These are phyloP conservation scores for Hippocampus guttulatus DNA, from an alignment of 2,113 vertebrate genomes.

Conservation along the genomic window DNA sequence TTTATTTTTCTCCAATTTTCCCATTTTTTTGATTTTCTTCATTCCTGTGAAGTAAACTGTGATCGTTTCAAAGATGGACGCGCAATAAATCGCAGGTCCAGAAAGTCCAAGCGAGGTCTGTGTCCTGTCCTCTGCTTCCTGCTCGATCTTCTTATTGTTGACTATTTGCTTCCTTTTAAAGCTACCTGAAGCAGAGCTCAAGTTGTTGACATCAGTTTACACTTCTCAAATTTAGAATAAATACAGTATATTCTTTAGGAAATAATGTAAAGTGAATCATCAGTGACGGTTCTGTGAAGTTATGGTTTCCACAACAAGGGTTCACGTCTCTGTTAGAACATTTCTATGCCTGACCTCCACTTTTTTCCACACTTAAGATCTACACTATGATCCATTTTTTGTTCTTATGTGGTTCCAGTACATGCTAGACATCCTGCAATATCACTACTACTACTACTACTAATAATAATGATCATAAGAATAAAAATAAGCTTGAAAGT, in stretches of 20 bases:
- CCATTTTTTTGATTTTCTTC: slow-evolving; percentile 39
- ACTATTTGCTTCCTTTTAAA: slow-evolving; percentile 15
- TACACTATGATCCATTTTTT: no score
- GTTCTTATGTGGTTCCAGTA: no score
- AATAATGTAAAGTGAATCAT: no score
- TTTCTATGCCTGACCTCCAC: neutral
- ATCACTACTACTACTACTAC: neutral
- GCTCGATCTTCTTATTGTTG: slow-evolving; percentile 13
- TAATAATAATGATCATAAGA: no score
- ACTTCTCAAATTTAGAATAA: neutral
- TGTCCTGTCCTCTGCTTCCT: slow-evolving; percentile 55
- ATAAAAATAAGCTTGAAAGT: neutral
- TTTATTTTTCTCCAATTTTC: neutral
- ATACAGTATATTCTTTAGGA: no score
- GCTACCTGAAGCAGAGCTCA: neutral
- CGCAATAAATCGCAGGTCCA: slow-evolving; percentile 82
- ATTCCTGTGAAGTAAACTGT: slow-evolving; percentile 76
- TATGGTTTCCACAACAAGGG: no score
- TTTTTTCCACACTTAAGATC: no score
- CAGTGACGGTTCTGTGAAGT: no score
- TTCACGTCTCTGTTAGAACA: no score
- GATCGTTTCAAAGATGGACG: slow-evolving; percentile 82
- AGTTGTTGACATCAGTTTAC: neutral
- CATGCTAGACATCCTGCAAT: no score
- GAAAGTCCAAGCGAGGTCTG: slow-evolving; percentile 84